Conservation (phyloP, 2,113 vertebrate species). For the Ailuropoda melanoleuca region DNA sequence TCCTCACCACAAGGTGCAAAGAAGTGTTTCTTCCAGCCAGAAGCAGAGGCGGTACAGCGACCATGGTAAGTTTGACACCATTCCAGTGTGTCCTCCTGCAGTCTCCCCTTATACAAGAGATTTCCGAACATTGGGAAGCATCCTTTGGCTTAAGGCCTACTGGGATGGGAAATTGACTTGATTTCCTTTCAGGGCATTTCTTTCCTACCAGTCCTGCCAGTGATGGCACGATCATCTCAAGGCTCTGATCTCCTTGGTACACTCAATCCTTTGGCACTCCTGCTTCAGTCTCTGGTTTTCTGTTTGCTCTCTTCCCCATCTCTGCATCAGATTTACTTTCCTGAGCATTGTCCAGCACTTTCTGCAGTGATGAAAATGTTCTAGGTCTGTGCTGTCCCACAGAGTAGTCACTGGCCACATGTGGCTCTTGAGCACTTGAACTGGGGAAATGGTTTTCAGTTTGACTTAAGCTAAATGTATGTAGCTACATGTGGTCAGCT, state of each 20-base stretch:
- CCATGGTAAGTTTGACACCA: constrained; percentile 88
- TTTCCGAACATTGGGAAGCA: neutral
- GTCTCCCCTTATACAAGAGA: neutral
- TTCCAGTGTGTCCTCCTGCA: neutral
- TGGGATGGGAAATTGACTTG: neutral
- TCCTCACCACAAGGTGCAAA: constrained; percentile 96
- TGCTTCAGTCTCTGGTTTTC: neutral
- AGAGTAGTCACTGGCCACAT: neutral
- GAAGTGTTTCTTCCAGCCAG: constrained; percentile 95
- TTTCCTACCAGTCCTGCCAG: neutral
- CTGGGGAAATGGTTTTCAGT: neutral
- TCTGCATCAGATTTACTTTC: neutral
- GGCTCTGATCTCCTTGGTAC: neutral
- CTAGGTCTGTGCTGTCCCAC: neutral
- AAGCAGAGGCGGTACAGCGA: constrained; percentile 98
- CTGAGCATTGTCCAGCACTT: no score
- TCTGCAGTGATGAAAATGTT: neutral
- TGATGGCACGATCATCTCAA: neutral
- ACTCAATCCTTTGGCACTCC: no score
- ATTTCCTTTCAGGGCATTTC: neutral
- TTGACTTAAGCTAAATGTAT: neutral
- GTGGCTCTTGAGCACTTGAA: neutral
- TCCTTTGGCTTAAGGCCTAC: neutral
- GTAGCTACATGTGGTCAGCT: neutral
- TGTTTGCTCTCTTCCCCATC: neutral